Conservation (phyloP, 2,888 invertebrate species). For the Ophion ventricosus region DNA sequence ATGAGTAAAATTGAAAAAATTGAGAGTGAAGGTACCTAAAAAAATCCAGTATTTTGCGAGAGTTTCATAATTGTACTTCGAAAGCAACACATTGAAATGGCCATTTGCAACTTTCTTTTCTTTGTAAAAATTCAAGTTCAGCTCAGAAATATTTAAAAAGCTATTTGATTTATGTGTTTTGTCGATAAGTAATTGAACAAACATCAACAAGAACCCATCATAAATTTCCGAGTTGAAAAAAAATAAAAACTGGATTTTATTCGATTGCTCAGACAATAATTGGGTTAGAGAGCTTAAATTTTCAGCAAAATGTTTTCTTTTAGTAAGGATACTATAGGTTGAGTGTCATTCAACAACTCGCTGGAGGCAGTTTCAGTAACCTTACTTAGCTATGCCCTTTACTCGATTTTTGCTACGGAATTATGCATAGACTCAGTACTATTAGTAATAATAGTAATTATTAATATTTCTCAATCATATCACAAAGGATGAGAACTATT, state of each 20-base stretch:
- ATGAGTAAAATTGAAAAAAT: conserved; percentile 31
- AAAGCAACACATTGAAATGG: not conserved
- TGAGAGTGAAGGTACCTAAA: not conserved
- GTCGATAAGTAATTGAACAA: not conserved
- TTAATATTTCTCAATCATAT: too few species aligned
- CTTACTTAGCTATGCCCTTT: too few species aligned
- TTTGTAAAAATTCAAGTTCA: not conserved
- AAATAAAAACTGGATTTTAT: not conserved
- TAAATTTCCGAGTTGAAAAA: not conserved
- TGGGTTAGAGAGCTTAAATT: not conserved
- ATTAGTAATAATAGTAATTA: too few species aligned
- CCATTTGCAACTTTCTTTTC: not conserved
- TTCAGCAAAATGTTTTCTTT: not conserved
- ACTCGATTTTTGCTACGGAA: too few species aligned
- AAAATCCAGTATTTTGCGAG: not conserved
- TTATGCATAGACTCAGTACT: too few species aligned
- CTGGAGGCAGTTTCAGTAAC: too few species aligned
- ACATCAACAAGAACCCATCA: not conserved
- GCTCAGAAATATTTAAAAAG: not conserved
- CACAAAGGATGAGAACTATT: too few species aligned
- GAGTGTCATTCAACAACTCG: too few species aligned
- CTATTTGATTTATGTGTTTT: not conserved
- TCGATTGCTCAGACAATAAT: not conserved
- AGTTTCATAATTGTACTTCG: not conserved
- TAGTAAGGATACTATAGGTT: too few species aligned